Base-by-base conservation (phyloP, 2,888 invertebrate species). In the Xestia sexstrigata region DNA sequence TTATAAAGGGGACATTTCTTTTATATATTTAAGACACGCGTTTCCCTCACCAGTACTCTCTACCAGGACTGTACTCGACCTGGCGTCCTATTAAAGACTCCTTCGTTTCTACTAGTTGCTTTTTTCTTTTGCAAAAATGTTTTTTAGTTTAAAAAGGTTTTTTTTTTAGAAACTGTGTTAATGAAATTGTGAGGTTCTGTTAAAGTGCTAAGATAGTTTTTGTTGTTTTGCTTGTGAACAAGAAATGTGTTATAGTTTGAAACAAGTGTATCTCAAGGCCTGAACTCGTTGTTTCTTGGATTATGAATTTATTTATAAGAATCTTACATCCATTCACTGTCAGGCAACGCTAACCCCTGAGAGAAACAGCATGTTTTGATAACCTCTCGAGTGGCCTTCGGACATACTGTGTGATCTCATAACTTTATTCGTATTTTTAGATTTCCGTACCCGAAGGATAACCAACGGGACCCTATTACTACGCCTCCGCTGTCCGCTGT, bases 11-110 rank as follows among this genome's bases (percentile, higher is more conserved):
- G 13, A 45, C 23, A n/a, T 26, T 76, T 70, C 49, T 23, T 70
- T 79, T 81, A 75, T 88, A 81, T 84, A 80, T 84, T 78, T 71
- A 88, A 78, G 70, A 86, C 76, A 81, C 35, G 47, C 66, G 65
- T 23, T 68, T 79, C 55, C 17, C 39, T 45, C 17, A 11, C 23
- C 47, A 62, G 75, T 71, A 58, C 76, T 74, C 60, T 35, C 23
- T 13, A 13, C 15, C 47, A 52, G 76, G 74, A 60, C 72, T 73
- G 65, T 72, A 69, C 66, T 73, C 70, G 67, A 81, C 73, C 68
- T 85, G 74, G 55, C 47, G 63, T 70, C 55, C 63, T 79, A 71
- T 82, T 87, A 87, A 78, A 82, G 60, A 52, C 82, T 75, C 58
- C 68, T 77, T 73, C 70, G n/a, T 76, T 69, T 39, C 58, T 71